Percentiles rank a stretch among this genome's conserved stretches.
phyloP scores from a whole-genome alignment of 2,888 invertebrate genomes.

The Diaperis boleti region DNA sequence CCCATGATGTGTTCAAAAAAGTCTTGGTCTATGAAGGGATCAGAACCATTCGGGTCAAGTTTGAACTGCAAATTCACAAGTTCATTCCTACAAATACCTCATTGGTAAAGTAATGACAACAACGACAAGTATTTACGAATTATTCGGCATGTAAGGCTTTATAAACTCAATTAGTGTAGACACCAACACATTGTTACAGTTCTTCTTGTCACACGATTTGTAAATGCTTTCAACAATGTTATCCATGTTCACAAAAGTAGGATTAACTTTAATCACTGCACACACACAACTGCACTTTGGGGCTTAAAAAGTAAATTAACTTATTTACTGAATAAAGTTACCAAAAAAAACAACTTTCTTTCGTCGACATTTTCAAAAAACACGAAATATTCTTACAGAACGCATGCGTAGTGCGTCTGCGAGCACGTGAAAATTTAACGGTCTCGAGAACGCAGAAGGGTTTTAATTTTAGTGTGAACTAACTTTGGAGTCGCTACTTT shows the following conservation, averaged over 20 bases:
- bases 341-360: no score
- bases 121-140: constrained; percentile 52
- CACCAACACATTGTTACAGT: constrained; percentile 51
- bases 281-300: no score
- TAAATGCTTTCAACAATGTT: constrained; percentile 55
- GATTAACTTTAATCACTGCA: no score
- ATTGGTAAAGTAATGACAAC: background rate
- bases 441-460: no score
- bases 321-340: no score
- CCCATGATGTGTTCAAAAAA: constrained; percentile 54
- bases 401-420: no score
- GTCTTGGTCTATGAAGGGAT: constrained; percentile 50
- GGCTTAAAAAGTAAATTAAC: no score
- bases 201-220: constrained; percentile 54
- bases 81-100: constrained; percentile 49
- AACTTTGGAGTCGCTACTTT: no score
- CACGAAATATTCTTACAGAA: no score
- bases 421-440: no score
- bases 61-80: constrained; percentile 51
- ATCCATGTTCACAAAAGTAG: constrained; percentile 38
- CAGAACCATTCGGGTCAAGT: constrained; percentile 53
- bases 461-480: no score
- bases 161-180: constrained; percentile 56
- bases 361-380: no score
- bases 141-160: constrained; percentile 54